Base-by-base conservation (phyloP, 2,797 vertebrate genomes). In the Psittacula derbiana region DNA sequence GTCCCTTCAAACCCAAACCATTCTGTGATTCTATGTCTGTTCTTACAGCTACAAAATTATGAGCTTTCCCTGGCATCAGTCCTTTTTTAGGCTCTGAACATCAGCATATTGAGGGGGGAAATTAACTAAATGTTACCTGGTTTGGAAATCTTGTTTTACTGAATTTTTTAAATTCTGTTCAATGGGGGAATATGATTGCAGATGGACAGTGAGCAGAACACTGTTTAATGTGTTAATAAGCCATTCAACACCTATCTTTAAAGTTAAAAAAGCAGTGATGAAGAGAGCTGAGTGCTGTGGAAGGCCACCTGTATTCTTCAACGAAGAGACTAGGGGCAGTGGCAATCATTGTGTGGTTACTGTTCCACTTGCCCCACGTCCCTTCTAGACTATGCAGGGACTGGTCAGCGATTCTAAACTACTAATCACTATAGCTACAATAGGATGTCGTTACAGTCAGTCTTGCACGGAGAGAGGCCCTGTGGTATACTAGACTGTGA, bases 311-410 rank as follows among this genome's bases (percentile, higher is more conserved):
- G 24, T 84, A 12, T 80, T 78, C 82, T 67, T 84, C 57, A 78
- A n/a, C 43, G 69, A 60, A 93, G 82, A 49, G 55, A 47, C 67
- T 80, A 27, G 23, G 74, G 31, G 23, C 6, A 3, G 25, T 11
- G 43, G 44, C 7, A 55, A 65, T 64, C 20, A 19, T 16, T 88
- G 52, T 72, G 6, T 40, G 50, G 43, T 65, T 87, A 46, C 67
- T 47, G 4, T 70, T 88, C 60, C n/a, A 31, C 43, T 66, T 40
- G 3, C 38, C 10, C 31, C 11, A 5, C 16, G 82, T 75, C 31
- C 27, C 73, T 95, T 96, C 92, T 92, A 73, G 88, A 88, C 80
- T 82, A 66, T n/a, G 18, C 69, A 49, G 85, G 57, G 27, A 17
- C 31, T 64, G 64, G 52, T 87, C 88, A 93, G 86, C 82, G 53